Evolutionary conservation across 2,888 invertebrate genomes (phyloP), one percentile per base, ranked within the genome.

Genomic region (Cerceris rybyensis): DNA sequence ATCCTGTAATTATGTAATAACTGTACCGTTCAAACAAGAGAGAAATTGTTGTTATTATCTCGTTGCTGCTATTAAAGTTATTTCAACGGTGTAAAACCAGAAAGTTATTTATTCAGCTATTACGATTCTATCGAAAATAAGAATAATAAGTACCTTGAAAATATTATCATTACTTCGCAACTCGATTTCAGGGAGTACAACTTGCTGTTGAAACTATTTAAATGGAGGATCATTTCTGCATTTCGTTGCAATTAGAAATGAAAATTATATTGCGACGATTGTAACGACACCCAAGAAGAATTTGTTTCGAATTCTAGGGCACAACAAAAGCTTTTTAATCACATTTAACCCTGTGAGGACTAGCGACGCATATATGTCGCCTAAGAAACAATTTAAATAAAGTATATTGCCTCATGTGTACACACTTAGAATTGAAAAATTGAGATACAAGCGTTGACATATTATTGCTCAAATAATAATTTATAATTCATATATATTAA

Each of bases 31-130:
- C 46, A 9, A 7, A 16, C 39, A 7, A 8, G 0, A 28, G n/a
- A 49, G 14, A 54, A 70, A 74, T 65, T 43, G 54, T 60, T 60
- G 41, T 71, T 65, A 65, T 67, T 67, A 60, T 6, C 39, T 13
- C 6, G 17, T 50, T 46, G 46, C 7, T 13, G 2, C 8, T n/a
- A 6, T 59, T 50, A 14, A 54, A 60, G 28, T 39, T 46, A 58
- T 39, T 43, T 46, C 16, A 17, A 60, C 7, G 43, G 52, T 54
- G 64, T 28, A 41, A 17, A 8, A 16, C 43, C 46, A 6, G 11
- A 46, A 46, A 46, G 46, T 11, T 11, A 46, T 46, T 46, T 46
- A 8, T 11, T 46, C 11, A 46, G 1, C 46, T 4, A 46, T 11
- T 11, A 1, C 11, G 9, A 46, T 46, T 28, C 28, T 28, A 28